Conservation (phyloP, 2,113 vertebrate genomes). For the Chionomys nivalis region DNA sequence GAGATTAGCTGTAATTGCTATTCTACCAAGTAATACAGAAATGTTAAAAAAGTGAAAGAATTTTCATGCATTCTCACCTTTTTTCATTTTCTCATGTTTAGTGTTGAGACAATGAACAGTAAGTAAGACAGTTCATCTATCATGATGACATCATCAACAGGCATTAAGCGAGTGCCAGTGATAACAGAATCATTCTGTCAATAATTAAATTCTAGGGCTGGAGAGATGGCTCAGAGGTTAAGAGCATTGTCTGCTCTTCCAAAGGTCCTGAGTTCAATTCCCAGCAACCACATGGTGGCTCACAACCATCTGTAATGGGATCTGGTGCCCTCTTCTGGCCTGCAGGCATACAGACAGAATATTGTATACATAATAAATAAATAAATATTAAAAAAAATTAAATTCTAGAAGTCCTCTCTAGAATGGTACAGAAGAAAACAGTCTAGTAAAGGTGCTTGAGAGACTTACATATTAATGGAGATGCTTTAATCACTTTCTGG, state of each 20-base stretch:
- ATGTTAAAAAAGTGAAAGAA: slow-evolving; percentile 48
- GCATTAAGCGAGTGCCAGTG: background rate
- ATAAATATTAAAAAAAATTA: no score
- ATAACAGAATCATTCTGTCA: slow-evolving; percentile 34
- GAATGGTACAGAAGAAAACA: slow-evolving; percentile 20
- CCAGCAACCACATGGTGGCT: no score
- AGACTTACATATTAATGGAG: slow-evolving; percentile 3
- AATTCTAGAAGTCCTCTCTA: slow-evolving; percentile 10
- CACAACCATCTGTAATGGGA: no score
- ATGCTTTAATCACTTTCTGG: slow-evolving; percentile 24
- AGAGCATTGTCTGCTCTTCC: no score
- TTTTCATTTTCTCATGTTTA: slow-evolving; percentile 24
- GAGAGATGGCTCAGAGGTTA: no score
- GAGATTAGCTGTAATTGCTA: slow-evolving; percentile 39
- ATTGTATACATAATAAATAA: no score
- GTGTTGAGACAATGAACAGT: slow-evolving; percentile 3
- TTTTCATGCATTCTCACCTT: background rate
- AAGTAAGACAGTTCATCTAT: background rate
- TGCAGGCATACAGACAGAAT: no score
- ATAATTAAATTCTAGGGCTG: slow-evolving; percentile 47
- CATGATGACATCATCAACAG: background rate
- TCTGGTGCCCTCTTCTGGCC: no score
- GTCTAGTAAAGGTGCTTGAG: background rate
- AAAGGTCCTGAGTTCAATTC: no score
- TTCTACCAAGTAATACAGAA: slow-evolving; percentile 1